Percentiles rank a stretch among this genome's conserved stretches.
These are phyloP conservation scores for Cotesia glomerata DNA, from an alignment of 1,140 invertebrate species.

Conservation along the genomic window DNA sequence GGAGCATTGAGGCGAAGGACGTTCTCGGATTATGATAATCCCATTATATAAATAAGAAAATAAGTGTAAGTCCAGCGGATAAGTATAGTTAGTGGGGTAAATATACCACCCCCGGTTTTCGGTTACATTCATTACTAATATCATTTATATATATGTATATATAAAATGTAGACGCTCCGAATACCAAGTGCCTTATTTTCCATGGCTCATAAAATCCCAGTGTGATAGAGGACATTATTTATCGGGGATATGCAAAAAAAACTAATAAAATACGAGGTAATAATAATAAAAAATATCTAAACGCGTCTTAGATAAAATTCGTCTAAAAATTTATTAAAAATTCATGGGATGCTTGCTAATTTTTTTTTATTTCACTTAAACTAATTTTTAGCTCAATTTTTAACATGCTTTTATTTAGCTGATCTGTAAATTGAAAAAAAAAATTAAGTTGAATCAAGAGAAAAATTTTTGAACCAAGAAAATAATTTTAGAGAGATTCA, in stretches of 20 bases:
- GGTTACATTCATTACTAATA: slow-evolving; percentile 20
- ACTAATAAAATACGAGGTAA: neutral
- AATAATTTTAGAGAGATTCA: too few relatives aligned
- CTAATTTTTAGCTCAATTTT: too few relatives aligned
- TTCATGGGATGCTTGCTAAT: too few relatives aligned
- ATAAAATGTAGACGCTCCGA: slow-evolving; percentile 15
- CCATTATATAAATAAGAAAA: neutral
- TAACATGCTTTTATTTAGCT: too few relatives aligned
- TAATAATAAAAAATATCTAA: neutral
- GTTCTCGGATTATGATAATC: neutral
- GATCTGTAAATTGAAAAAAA: too few relatives aligned
- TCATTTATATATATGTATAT: too few relatives aligned
- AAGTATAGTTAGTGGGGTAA: neutral
- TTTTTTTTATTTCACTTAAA: too few relatives aligned
- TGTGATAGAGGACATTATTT: slow-evolving; percentile 11
- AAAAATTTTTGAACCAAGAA: too few relatives aligned
- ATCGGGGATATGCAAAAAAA: neutral
- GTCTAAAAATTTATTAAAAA: too few relatives aligned
- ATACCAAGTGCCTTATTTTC: slow-evolving; percentile 31
- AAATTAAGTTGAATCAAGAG: too few relatives aligned
- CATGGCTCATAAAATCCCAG: slow-evolving; percentile 29
- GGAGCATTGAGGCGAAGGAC: neutral
- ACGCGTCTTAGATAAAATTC: too few relatives aligned
- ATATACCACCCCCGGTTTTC: neutral
- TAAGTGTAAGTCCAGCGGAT: neutral